Evolutionary conservation across 2,797 vertebrate species (phyloP).

Genomic region (Enteromius paludinosus): DNA sequence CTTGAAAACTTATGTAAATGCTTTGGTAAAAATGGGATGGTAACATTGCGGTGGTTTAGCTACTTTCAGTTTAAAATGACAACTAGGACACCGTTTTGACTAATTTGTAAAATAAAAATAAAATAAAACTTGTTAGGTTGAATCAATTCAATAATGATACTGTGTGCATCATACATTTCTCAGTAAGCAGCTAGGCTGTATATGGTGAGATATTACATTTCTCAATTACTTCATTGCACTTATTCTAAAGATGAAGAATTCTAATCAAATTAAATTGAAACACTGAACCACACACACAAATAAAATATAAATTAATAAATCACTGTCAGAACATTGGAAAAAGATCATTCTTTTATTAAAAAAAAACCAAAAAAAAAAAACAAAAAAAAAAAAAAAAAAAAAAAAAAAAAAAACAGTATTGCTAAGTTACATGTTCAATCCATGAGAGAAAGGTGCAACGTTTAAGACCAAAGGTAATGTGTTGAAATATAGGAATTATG

Average conservation of each 20-base stretch:
- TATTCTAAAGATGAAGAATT: neutral
- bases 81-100: neutral
- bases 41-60: neutral
- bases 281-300: slow-evolving; percentile 6
- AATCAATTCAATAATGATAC: neutral
- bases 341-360: slow-evolving; percentile 81
- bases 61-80: neutral
- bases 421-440: slow-evolving; percentile 82
- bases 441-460: slow-evolving; percentile 83
- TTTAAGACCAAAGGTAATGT: slow-evolving; percentile 80
- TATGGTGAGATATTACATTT: neutral
- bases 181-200: neutral
- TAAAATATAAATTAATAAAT: no score
- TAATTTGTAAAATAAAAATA: neutral
- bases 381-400: slow-evolving; percentile 64
- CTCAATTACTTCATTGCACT: neutral
- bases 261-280: slow-evolving; percentile 8
- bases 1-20: neutral
- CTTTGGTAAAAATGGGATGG: neutral
- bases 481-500: slow-evolving; percentile 69
- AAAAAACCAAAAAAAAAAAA: slow-evolving; percentile 22
- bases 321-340: slow-evolving; percentile 51
- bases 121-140: neutral
- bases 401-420: slow-evolving; percentile 75
- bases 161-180: neutral